Conservation (phyloP, 2,797 vertebrate genomes). For the Gallinago nigripennis region DNA sequence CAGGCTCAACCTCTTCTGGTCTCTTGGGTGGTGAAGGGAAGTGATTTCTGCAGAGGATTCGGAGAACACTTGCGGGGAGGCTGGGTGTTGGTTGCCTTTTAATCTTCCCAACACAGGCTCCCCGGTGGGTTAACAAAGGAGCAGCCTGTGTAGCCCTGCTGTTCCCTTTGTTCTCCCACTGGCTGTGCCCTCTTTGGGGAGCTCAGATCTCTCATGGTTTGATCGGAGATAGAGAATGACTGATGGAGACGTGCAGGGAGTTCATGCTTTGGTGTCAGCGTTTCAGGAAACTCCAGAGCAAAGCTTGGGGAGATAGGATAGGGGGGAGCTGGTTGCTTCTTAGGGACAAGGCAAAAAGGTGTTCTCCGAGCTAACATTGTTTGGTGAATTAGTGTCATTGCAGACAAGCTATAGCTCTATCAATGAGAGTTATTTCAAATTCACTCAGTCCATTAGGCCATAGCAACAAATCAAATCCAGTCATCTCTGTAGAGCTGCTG, state of each 20-base stretch:
- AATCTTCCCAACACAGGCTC: not conserved
- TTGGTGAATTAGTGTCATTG: not conserved
- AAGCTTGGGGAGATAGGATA: not conserved
- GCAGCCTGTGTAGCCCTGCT: not conserved
- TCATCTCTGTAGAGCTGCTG: not conserved
- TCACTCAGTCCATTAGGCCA: not conserved
- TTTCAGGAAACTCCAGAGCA: not conserved
- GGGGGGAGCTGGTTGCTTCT: not conserved
- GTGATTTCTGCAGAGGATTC: not conserved
- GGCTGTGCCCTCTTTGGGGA: not conserved
- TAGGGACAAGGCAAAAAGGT: not conserved
- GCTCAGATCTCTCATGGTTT: not conserved
- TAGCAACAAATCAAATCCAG: not conserved
- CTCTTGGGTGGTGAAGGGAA: not conserved
- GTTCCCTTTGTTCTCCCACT: conserved; percentile 44
- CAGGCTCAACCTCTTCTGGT: not conserved
- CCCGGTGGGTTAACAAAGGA: conserved; percentile 39
- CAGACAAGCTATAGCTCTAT: not conserved
- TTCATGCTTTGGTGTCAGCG: not conserved
- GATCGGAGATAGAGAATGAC: not conserved
- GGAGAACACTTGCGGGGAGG: not conserved
- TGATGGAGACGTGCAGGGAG: not conserved
- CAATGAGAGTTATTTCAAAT: not conserved
- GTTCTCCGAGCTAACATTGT: not conserved
- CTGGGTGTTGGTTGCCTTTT: not conserved